These are phyloP conservation scores for Knipowitschia caucasica DNA, from an alignment of 2,797 vertebrate genomes.

Conservation along the genomic window DNA sequence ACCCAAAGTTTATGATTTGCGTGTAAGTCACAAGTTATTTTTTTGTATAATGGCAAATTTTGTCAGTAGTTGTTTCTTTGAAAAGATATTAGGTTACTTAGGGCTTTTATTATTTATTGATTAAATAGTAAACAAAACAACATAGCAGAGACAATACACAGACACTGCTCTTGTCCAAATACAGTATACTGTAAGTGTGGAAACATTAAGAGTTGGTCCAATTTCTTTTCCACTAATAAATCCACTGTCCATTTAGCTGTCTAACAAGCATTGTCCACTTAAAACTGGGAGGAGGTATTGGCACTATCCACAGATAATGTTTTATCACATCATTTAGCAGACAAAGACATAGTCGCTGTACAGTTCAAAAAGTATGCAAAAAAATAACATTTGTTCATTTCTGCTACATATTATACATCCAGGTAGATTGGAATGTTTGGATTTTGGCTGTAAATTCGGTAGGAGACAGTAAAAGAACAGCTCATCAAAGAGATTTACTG, in stretches of 20 bases:
- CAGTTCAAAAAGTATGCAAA: constrained; percentile 66
- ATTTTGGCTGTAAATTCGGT: constrained; percentile 25
- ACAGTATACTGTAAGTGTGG: constrained; percentile 58
- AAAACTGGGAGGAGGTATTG: constrained; percentile 33
- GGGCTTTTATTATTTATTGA: constrained; percentile 73
- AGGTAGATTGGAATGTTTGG: constrained; percentile 65
- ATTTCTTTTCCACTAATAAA: constrained; percentile 32
- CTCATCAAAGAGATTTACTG: constrained; percentile 63
- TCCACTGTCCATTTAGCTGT: constrained; percentile 42
- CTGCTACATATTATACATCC: constrained; percentile 74
- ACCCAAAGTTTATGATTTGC: not conserved
- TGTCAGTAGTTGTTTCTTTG: constrained; percentile 6
- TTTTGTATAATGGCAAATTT: not conserved
- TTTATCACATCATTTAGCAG: constrained; percentile 57
- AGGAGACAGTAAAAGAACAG: constrained; percentile 52
- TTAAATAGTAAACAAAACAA: constrained; percentile 80
- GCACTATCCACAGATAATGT: constrained; percentile 53
- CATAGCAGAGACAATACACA: constrained; percentile 69
- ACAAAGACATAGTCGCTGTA: constrained; percentile 54
- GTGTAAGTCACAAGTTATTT: too few species aligned
- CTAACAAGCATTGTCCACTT: constrained; percentile 44
- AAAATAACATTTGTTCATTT: constrained; percentile 58
- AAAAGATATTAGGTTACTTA: constrained; percentile 36
- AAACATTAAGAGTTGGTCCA: constrained; percentile 48
- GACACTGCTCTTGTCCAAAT: constrained; percentile 64